Evolutionary conservation across 2,113 vertebrate species (phyloP), one percentile per base, ranked within the genome.

Genomic region (Silurus meridionalis): DNA sequence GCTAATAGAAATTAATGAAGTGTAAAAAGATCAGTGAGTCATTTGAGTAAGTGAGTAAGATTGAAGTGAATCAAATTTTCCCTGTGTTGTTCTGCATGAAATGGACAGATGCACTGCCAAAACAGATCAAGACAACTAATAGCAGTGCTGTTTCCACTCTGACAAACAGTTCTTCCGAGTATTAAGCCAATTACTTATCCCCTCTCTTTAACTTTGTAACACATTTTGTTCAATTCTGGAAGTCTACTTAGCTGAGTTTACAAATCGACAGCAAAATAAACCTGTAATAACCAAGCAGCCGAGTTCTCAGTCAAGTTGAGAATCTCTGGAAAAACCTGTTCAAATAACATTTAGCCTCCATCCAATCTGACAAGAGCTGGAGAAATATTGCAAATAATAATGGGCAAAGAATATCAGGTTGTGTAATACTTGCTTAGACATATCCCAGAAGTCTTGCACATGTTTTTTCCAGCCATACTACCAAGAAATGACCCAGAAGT

Each of bases 1-100:
- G 48, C 57, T 85, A 78, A 77, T 85, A 61, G 52, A 58, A 66
- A 85, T 57, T 66, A 80, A 61, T 61, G 55, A 25, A 57, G 23
- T 66, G 61, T 69, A 80, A 55, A 60, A 14, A 46, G n/a, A 66
- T 74, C 25, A 37, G 61, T 58, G 4, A 77, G 50, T 60, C 19
- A n/a, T 74, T 61, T 61, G 55, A 23, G 28, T 83, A 71, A 83
- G 69, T 72, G 52, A 57, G 52, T 23, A 37, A 72, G 66, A 83
- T 52, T 79, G 77, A 79, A 58, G 53, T 9, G 14, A 19, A 37
- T n/a, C 77, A 58, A 37, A 17, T 79, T 66, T 28, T 25, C 46
- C 58, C 0, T 64, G 80, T 66, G 63, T 82, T 66, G 77, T 9
- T 80, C 53, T 37, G 46, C 60, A 52, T 82, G 8, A 25, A 66